Conservation (phyloP, 2,797 vertebrate genomes). For the Caiman crocodilus region DNA sequence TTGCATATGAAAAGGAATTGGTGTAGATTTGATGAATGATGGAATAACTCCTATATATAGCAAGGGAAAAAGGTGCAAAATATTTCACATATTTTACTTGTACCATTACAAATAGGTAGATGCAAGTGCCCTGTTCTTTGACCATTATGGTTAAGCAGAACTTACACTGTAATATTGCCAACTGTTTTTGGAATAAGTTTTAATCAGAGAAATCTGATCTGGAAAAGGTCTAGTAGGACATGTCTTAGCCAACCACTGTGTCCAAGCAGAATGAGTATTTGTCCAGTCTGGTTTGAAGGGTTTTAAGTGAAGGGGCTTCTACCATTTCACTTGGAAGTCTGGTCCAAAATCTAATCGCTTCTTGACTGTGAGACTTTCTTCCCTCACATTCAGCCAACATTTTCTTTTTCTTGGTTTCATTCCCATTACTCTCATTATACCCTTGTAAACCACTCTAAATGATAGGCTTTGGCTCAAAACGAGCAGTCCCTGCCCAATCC, state of each 20-base stretch:
- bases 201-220: slow-evolving; percentile 3
- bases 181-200: neutral
- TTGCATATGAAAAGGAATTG: slow-evolving; percentile 78
- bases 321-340: neutral
- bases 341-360: neutral
- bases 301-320: neutral
- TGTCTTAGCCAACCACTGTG: neutral
- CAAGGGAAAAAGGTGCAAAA: slow-evolving; percentile 36
- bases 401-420: neutral
- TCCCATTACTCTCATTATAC: neutral
- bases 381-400: neutral
- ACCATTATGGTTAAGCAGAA: neutral
- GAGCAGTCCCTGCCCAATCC: neutral
- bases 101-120: slow-evolving; percentile 23
- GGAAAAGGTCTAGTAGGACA: neutral
- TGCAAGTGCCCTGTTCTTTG: slow-evolving; percentile 23
- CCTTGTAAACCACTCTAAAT: neutral
- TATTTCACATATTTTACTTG: slow-evolving; percentile 16
- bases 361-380: neutral
- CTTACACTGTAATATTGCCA: neutral
- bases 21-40: slow-evolving; percentile 55
- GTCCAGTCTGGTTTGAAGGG: neutral
- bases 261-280: neutral
- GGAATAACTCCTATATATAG: slow-evolving; percentile 41
- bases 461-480: neutral